Percentiles rank a stretch among this genome's conserved stretches.
These are phyloP conservation scores for Phenganax subtilis DNA, from an alignment of 92 coral and sea anemone genomes.

Conservation along the genomic window DNA sequence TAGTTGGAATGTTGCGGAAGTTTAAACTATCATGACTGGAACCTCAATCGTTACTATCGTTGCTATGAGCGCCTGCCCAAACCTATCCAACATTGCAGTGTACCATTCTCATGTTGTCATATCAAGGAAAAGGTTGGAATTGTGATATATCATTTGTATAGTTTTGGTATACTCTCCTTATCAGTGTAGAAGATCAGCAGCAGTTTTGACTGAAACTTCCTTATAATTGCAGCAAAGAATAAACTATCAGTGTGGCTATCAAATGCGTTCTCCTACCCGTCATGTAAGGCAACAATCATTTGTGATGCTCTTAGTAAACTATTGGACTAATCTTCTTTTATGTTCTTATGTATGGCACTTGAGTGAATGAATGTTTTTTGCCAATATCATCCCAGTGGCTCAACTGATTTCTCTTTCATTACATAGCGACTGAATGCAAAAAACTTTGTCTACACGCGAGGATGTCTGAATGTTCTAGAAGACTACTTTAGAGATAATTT, in stretches of 20 bases:
- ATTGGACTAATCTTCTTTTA: not conserved
- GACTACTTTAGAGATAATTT: slow-evolving; percentile 80
- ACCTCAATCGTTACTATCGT: slow-evolving; percentile 77
- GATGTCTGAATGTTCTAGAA: slow-evolving; percentile 75
- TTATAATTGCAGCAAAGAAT: slow-evolving; percentile 13
- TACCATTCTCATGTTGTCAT: slow-evolving; percentile 85
- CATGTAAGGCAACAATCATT: slow-evolving; percentile 15
- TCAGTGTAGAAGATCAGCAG: not conserved
- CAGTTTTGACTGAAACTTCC: not conserved
- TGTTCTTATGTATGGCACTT: not conserved
- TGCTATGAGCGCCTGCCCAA: slow-evolving; percentile 70
- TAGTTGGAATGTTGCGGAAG: slow-evolving; percentile 96
- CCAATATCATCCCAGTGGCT: not conserved
- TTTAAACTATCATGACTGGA: slow-evolving; percentile 77
- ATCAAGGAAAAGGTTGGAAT: slow-evolving; percentile 47
- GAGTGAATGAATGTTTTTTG: not conserved
- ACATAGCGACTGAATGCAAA: slow-evolving; percentile 50
- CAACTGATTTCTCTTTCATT: not conserved
- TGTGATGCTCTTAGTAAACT: not conserved
- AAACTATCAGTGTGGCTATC: slow-evolving; percentile 24
- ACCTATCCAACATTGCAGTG: slow-evolving; percentile 70
- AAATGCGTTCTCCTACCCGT: not conserved
- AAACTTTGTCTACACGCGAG: slow-evolving; percentile 62
- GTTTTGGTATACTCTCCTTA: not conserved
- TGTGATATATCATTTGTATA: not conserved